Percentiles rank a stretch among this genome's conserved stretches.
Conservation (phyloP, 2,113 vertebrate genomes). For the Ifrita kowaldi region DNA sequence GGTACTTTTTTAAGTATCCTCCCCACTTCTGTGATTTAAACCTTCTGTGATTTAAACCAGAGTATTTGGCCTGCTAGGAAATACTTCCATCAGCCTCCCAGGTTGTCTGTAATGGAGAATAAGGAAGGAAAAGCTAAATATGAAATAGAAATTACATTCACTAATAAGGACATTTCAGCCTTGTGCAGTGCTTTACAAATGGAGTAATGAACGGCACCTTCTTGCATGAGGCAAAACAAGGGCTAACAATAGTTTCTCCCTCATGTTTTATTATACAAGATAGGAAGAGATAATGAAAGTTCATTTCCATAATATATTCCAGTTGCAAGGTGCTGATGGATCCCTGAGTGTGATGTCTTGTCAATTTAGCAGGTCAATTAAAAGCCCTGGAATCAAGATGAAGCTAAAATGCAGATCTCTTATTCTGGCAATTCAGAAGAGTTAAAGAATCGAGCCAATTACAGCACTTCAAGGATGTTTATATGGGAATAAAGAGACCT, state of each 20-base stretch:
- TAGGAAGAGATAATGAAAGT: not conserved
- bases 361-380: constrained; percentile 26
- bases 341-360: not conserved
- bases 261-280: constrained; percentile 30
- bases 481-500: not conserved
- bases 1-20: not conserved
- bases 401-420: not conserved
- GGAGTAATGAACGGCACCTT: not conserved
- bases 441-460: not conserved
- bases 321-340: not conserved
- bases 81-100: not conserved
- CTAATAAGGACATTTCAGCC: not conserved
- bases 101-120: not conserved
- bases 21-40: not conserved
- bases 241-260: constrained; percentile 17
- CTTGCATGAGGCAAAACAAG: not conserved
- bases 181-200: not conserved
- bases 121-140: not conserved
- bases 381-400: not conserved
- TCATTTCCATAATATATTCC: constrained; percentile 41
- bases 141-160: not conserved
- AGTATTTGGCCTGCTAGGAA: not conserved
- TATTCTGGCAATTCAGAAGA: not conserved
- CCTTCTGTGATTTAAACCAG: not conserved
- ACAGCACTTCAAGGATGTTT: not conserved